Evolutionary conservation across 2,113 vertebrate genomes (phyloP), one percentile per base, ranked within the genome.

Genomic region (Catharus fuscescens): DNA sequence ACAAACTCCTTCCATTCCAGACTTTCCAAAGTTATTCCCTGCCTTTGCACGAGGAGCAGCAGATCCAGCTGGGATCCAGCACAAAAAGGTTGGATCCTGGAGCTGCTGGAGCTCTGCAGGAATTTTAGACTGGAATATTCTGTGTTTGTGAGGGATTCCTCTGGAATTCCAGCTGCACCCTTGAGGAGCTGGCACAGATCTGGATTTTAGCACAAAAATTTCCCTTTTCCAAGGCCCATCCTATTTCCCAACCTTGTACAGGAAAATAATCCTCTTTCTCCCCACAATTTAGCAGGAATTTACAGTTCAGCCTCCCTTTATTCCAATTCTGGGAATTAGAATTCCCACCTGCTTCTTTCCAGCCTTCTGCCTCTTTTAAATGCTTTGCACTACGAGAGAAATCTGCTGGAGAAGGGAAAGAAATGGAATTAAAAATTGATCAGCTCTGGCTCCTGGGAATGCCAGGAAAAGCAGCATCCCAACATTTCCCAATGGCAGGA

Each of bases 341-440:
- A 81, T 71, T 79, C 56, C 52, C 16, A 18, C 11, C 47, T 60
- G 26, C 29, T 60, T 42, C 48, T 66, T 65, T 11, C 69, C 92
- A 52, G 69, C 24, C 19, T 69, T 57, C 53, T n/a, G 6, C 54
- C 60, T 70, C 40, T 65, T 86, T 52, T 26, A 54, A 60, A 42
- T 45, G 56, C 48, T 94, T 87, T 80, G 17, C 6, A 1, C 38
- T 26, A 8, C 9, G 32, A 45, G 57, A 81, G 31, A 23, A 90
- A 91, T 32, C 26, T 2, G 0, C 0, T 0, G 26, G 20, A 29
- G 57, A 32, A 76, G 40, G 66, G 65, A n/a, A 72, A 57, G 74
- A 79, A 91, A 88, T 61, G 12, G 50, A 67, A 94, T 91, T 57
- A 80, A 76, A 89, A 65, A 91, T 77, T 19, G 36, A 95, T 96